Evolutionary conservation across 2,113 vertebrate genomes (phyloP).

Genomic region (Apodemus sylvaticus): DNA sequence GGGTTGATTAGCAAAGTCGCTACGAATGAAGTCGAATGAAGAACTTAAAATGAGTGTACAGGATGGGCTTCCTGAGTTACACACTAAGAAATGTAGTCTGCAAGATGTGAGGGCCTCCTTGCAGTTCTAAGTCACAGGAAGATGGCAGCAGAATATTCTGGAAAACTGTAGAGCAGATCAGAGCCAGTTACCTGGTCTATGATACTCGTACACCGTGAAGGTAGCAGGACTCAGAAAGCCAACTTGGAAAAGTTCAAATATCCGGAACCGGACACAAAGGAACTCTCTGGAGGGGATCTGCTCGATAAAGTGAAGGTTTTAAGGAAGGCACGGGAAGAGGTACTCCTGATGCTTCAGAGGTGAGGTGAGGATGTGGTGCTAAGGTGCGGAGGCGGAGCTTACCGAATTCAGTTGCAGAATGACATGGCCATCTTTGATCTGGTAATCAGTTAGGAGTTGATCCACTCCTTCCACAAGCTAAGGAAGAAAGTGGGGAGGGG

Average conservation of each 20-base stretch:
- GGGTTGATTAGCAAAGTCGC: neutral
- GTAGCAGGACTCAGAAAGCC: constrained; percentile 86
- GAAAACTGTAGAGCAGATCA: neutral
- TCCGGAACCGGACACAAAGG: constrained; percentile 88
- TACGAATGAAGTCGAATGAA: neutral
- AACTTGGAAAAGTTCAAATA: constrained; percentile 87
- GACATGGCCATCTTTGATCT: constrained; percentile 88
- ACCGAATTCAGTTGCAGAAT: constrained; percentile 91
- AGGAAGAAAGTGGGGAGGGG: constrained; percentile 43
- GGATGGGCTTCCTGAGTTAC: neutral
- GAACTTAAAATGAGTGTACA: neutral
- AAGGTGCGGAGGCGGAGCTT: constrained; percentile 66
- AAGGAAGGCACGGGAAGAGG: constrained; percentile 13
- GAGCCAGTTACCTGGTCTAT: constrained; percentile 85
- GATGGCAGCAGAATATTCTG: neutral
- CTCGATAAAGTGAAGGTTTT: constrained; percentile 51
- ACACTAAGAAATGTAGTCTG: neutral
- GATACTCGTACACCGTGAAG: constrained; percentile 90
- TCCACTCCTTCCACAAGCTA: constrained; percentile 89
- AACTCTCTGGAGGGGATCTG: constrained; percentile 87
- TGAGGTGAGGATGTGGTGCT: neutral
- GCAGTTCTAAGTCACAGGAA: neutral
- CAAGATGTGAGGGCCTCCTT: neutral
- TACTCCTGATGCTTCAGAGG: neutral
- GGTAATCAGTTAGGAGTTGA: constrained; percentile 88